A percentile compares a stretch with the other conserved stretches of the same genome.
These are phyloP conservation scores for Ormyrus rosae DNA, from an alignment of 2,888 invertebrate genomes.

Conservation along the genomic window DNA sequence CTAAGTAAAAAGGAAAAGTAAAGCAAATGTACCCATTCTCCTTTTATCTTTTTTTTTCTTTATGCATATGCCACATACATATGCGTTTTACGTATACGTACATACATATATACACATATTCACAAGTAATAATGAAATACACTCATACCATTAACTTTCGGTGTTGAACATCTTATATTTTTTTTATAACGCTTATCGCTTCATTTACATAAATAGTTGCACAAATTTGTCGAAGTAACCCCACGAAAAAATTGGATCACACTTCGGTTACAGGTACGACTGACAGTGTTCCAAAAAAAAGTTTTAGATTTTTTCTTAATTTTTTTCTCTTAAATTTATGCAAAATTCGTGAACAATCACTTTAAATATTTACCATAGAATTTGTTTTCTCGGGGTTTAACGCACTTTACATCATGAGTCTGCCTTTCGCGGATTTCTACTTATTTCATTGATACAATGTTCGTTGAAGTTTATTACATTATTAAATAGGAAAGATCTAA, in stretches of 20 bases:
- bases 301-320: too few species aligned
- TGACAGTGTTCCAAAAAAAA: too few species aligned
- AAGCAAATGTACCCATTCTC: conserved; percentile 29
- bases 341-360: conserved; percentile 5
- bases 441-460: conserved; percentile 29
- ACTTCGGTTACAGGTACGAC: neutral
- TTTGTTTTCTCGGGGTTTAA: conserved; percentile 23
- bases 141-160: conserved; percentile 48
- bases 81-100: conserved; percentile 53
- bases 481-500: conserved; percentile 24
- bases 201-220: conserved; percentile 38
- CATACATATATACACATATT: conserved; percentile 58
- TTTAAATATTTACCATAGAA: neutral
- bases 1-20: conserved; percentile 42
- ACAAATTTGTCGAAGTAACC: conserved; percentile 10
- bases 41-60: conserved; percentile 26
- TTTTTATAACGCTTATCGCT: conserved; percentile 19
- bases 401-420: conserved; percentile 10
- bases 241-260: conserved; percentile 21
- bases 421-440: conserved; percentile 10
- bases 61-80: conserved; percentile 35
- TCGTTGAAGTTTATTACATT: conserved; percentile 32
- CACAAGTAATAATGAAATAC: conserved; percentile 52
- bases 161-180: conserved; percentile 19
- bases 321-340: neutral